Evolutionary conservation across 2,113 vertebrate species (phyloP).

Genomic region (Chaetodon trifascialis): DNA sequence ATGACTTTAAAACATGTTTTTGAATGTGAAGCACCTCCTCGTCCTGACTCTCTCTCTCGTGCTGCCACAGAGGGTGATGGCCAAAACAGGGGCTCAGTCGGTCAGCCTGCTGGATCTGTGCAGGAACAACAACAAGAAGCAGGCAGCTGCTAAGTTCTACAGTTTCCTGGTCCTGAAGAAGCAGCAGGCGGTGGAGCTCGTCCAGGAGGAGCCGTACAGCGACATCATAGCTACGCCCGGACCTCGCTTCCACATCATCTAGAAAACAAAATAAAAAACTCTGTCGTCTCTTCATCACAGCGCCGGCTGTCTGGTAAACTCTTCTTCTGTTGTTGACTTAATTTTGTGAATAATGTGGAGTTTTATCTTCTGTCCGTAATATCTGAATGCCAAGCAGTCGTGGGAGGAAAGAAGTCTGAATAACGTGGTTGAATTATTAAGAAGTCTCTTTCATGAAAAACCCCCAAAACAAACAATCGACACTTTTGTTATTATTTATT

Average conservation of each 20-base stretch:
- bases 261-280: constrained; percentile 57
- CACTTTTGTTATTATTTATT: neutral
- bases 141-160: constrained; percentile 98
- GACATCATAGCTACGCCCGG: constrained; percentile 95
- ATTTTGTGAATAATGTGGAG: constrained; percentile 38
- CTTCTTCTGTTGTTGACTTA: constrained; percentile 23
- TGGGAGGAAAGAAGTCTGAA: constrained; percentile 10
- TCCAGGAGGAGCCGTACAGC: constrained; percentile 94
- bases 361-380: constrained; percentile 33
- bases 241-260: constrained; percentile 95
- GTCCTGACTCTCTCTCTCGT: constrained; percentile 13
- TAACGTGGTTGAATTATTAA: constrained; percentile 15
- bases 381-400: constrained; percentile 6
- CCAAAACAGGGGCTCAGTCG: constrained; percentile 94
- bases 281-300: neutral
- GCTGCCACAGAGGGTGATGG: constrained; percentile 91
- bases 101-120: constrained; percentile 96
- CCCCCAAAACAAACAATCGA: neutral
- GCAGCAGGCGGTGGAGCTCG: constrained; percentile 95
- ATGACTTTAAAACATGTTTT: neutral
- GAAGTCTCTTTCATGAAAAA: neutral
- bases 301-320: constrained; percentile 9
- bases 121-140: constrained; percentile 95
- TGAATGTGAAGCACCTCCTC: neutral
- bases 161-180: constrained; percentile 99